Base-by-base conservation (phyloP, 1,140 invertebrate species). In the Eciton burchellii region DNA sequence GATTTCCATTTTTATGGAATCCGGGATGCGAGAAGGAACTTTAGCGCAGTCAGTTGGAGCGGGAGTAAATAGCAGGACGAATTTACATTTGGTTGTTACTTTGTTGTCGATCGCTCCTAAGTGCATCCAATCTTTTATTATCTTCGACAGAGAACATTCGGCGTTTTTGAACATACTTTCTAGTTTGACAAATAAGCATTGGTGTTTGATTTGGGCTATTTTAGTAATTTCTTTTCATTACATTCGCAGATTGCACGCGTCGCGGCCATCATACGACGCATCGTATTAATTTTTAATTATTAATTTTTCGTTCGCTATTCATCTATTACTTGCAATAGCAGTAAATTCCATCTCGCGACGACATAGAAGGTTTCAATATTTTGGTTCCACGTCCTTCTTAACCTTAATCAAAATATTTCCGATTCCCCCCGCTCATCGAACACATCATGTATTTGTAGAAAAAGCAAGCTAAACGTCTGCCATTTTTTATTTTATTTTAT, bases 1-100 rank as follows among this genome's bases (percentile, higher is more conserved):
- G 52, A 83, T 87, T 87, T 86, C 70, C 73, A 87, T 87, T 83
- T 87, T 87, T 87, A 87, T 87, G 66, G 56, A 86, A 86, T 87
- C 35, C 29, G 54, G 21, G 21, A 54, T 12, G 19, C 43, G 62
- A 29, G 54, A 86, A 72, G 35, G 19, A 9, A 24, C 41, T 79
- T 35, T 43, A 19, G 16, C n/a, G 43, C n/a, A 35, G n/a, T 68
- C 43, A 68, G 0, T 24, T 6, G 35, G 68, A 35, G 11, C 35
- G 35, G 29, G 54, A 54, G 35, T 56, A 43, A 56, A 77, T 43
- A 43, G 12, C 12, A 12, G 49, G 24, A 62, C 12, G 14, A 66
- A n/a, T 56, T 41, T 1, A 9, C 12, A 35, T 56, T 54, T 49
- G 12, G 2, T 6, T 6, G 35, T 35, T 70, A 5, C 19, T 77